Evolutionary conservation across 2,888 invertebrate genomes (phyloP).

Genomic region (Hirudinaria manillensis): DNA sequence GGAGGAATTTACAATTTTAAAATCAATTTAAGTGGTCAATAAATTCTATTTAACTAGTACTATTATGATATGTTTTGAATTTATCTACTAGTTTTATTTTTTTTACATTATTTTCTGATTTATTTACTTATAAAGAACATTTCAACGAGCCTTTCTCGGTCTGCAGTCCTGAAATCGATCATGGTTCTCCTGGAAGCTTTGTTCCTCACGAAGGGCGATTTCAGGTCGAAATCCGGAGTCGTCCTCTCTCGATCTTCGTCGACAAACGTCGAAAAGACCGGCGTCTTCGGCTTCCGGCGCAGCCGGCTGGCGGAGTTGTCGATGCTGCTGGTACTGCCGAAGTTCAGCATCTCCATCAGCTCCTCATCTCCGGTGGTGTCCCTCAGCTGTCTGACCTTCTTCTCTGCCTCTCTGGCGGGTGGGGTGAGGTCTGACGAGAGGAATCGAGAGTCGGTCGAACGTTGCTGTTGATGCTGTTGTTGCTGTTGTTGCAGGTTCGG

Average conservation of each 20-base stretch:
- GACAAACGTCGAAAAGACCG: neutral
- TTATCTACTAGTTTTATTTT: neutral
- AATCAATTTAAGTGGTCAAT: too few relatives aligned
- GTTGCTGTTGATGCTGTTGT: neutral
- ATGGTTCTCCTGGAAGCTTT: neutral
- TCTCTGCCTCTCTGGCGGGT: conserved; percentile 1
- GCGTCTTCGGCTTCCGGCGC: conserved; percentile 4
- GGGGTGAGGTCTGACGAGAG: too few relatives aligned
- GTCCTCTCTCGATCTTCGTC: neutral
- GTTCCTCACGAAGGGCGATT: neutral
- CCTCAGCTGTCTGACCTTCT: neutral
- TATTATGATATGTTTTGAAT: too few relatives aligned
- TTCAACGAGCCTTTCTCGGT: neutral
- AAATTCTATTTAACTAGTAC: too few relatives aligned
- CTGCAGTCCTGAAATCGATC: neutral
- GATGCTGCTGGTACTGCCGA: neutral
- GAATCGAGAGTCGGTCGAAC: neutral
- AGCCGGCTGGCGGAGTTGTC: neutral
- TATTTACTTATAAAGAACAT: neutral
- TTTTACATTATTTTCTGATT: neutral
- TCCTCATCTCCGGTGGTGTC: neutral
- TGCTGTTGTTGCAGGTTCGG: neutral
- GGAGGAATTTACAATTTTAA: neutral
- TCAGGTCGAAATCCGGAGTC: conserved; percentile 5
- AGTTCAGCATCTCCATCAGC: conserved; percentile 6